A percentile compares a stretch with the other conserved stretches of the same genome.
Conservation (phyloP, 2,888 invertebrate genomes). For the Acanthopleura granulata region DNA sequence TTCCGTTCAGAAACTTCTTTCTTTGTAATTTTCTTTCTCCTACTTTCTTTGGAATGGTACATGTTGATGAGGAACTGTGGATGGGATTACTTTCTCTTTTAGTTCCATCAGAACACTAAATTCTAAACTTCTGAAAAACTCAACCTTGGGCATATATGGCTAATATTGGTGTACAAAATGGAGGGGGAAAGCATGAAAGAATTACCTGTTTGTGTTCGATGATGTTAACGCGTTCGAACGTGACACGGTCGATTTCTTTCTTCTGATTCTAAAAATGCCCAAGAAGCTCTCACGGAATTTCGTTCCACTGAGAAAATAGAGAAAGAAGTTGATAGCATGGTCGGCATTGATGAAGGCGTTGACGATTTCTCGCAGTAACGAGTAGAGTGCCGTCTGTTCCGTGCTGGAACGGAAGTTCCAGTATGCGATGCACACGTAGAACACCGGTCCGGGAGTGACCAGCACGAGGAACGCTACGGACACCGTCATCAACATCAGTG, state of each 20-base stretch:
- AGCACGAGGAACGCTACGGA: slow-evolving; percentile 3
- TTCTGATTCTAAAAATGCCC: neutral
- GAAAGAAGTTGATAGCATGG: slow-evolving; percentile 17
- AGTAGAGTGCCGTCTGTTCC: neutral
- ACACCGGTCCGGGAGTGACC: slow-evolving; percentile 7
- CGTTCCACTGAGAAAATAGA: slow-evolving; percentile 14
- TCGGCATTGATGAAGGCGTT: slow-evolving; percentile 6
- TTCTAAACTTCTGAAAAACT: too few species aligned
- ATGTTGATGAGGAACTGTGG: too few species aligned
- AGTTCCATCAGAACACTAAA: too few species aligned
- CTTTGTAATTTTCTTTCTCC: too few species aligned
- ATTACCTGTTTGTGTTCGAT: too few species aligned
- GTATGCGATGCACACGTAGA: neutral
- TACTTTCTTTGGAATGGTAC: too few species aligned
- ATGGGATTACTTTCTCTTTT: too few species aligned
- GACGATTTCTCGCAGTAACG: neutral
- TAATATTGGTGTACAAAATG: too few species aligned
- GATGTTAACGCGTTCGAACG: too few species aligned
- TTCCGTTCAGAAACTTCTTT: too few species aligned
- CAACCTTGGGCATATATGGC: too few species aligned
- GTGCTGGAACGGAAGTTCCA: neutral
- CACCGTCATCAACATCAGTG: neutral
- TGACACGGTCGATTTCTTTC: neutral
- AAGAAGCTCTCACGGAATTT: slow-evolving; percentile 2
- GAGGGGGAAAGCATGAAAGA: too few species aligned